Base-by-base conservation (phyloP, 2,888 invertebrate species). In the Brenthis hecate region DNA sequence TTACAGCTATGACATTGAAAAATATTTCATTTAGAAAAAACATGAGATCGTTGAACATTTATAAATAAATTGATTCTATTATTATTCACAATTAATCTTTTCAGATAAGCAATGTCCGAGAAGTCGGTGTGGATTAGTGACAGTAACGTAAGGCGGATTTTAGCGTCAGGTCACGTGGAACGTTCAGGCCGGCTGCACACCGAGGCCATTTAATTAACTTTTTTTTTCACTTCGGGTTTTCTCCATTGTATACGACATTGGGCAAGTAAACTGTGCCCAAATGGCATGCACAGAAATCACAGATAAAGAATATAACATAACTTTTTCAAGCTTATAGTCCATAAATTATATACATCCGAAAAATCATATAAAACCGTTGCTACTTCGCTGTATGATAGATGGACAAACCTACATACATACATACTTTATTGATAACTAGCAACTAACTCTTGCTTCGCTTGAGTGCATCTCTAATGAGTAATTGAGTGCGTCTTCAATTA, bases 1-100 rank as follows among this genome's bases (percentile, higher is more conserved):
- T 43, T 43, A 43, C 8, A 43, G 36, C 36, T 8, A 11, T 11
- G 50, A 60, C 60, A n/a, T 50, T 11, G n/a, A 32, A 32, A 60
- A 11, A 32, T 50, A 13, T 32, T 3, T 4, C 16, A 28, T 16
- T 28, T 60, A 16, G 28, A 60, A 60, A 60, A 60, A 32, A 13
- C 13, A 6, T 28, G 48, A 60, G 60, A 60, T 60, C 60, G 58
- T 60, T 62, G 61, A 51, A 36, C 32, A 32, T 62, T 62, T 62
- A 62, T 53, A 62, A 62, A 62, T 51, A 62, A 62, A 62, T 36
- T 5, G 32, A 28, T n/a, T 62, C 61, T 53, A 53, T 50, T 62
- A 50, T 53, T 53, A 53, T 4, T 16, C 28, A 62, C 14, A 62
- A 62, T 62, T 62, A 62, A 62, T 62, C 53, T 62, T 32, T 62